Base-by-base conservation (phyloP, 2,113 vertebrate genomes). In the Pandion haliaetus region DNA sequence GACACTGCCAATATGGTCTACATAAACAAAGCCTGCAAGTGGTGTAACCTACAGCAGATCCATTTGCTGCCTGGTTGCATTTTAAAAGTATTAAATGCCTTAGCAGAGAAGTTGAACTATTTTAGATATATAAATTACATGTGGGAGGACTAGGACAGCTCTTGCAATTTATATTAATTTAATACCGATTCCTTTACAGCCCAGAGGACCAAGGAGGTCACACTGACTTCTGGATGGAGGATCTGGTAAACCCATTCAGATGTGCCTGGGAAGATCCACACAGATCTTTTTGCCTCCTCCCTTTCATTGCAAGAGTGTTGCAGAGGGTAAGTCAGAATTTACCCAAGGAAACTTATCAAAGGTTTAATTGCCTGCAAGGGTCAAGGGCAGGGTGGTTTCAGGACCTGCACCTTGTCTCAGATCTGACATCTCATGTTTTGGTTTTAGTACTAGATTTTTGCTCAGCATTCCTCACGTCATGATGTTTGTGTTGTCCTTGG, bases 401-500 rank as follows among this genome's bases (percentile, higher is more conserved):
- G 49, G 31, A 44, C 26, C 2, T 2, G 50, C 24, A 65, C 28
- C 55, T 36, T 17, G 8, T 42, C 69, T 73, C 63, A 74, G 23
- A 20, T 19, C 36, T 24, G 36, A 47, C 20, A 31, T 8, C 36
- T 49, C 2, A 0, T 5, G 17, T 5, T 70, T 52, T 21, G 7
- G 5, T 21, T 65, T 61, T 5, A 61, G 24, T 3, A 7, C 49
- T 45, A 21, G 14, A 17, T 14, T 58, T 73, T 32, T 42, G 29
- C 36, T 73, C 45, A 38, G 19, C 5, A 2, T 32, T 62, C 71
- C 20, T 58, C 32, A 34, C 5, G 10, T 31, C 9, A 0, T 0
- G 15, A 5, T n/a, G 6, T 14, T 34, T 7, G 8, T 4, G 16
- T 7, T 49, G 34, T 14, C 28, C 55, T 65, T 1, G 0, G 47